Conservation (phyloP, 2,113 vertebrate species). For the Burhinus oedicnemus region DNA sequence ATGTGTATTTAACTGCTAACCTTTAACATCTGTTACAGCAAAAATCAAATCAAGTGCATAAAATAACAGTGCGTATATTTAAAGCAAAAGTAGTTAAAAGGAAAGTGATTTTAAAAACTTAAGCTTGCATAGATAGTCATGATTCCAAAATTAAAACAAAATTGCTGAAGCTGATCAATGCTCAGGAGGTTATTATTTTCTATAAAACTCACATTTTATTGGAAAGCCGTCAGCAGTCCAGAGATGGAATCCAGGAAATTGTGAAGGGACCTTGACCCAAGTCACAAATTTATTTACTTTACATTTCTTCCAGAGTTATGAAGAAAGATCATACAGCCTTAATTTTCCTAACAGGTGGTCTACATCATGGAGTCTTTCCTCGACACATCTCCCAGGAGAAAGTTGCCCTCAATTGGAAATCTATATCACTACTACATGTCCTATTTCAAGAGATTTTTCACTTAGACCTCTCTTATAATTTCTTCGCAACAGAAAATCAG, state of each 20-base stretch:
- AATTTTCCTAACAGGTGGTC: neutral
- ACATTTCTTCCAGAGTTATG: neutral
- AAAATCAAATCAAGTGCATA: neutral
- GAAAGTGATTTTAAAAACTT: neutral
- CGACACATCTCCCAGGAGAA: neutral
- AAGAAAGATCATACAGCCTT: neutral
- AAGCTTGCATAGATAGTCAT: neutral
- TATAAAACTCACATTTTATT: neutral
- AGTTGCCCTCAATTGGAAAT: neutral
- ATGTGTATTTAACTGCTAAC: neutral
- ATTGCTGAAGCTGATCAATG: neutral
- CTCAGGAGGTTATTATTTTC: neutral
- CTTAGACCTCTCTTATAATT: neutral
- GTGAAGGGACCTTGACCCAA: accelerated
- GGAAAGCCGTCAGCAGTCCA: neutral
- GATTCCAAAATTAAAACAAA: neutral
- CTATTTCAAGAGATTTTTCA: neutral
- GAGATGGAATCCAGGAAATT: neutral
- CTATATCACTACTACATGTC: neutral
- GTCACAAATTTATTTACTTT: neutral
- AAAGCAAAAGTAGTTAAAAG: neutral
- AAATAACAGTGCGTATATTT: neutral
- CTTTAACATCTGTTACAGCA: neutral
- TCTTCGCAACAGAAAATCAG: neutral
- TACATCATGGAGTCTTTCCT: neutral